A percentile compares a stretch with the other conserved stretches of the same genome.
phyloP scores from a whole-genome alignment of 2,113 vertebrate genomes.

The Mirounga angustirostris region DNA sequence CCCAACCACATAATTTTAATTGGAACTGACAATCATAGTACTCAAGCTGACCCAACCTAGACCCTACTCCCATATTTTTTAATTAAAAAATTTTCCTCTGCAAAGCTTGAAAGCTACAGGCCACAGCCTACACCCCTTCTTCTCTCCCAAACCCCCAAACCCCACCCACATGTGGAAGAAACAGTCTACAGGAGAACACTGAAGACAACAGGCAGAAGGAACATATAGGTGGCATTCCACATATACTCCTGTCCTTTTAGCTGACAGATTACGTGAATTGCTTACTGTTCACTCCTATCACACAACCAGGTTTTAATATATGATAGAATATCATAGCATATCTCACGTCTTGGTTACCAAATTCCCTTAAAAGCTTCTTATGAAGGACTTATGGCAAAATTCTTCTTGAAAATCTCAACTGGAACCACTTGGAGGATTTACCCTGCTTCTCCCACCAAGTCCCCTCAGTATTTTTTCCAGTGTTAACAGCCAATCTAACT shows the following conservation, averaged over 20 bases:
- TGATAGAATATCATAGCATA: neutral
- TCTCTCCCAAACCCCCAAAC: neutral
- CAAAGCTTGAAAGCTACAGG: neutral
- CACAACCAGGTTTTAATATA: neutral
- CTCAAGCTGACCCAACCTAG: neutral
- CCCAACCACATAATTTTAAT: neutral
- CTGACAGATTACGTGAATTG: neutral
- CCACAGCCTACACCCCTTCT: neutral
- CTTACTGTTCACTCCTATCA: neutral
- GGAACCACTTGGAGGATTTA: neutral
- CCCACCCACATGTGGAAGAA: neutral
- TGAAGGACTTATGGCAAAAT: slow-evolving; percentile 28
- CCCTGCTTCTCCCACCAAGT: neutral
- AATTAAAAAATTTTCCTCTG: neutral
- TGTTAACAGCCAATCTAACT: neutral
- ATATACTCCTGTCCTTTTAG: neutral
- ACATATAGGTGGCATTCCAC: neutral
- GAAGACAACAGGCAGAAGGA: neutral
- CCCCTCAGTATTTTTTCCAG: neutral
- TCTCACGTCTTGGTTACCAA: neutral
- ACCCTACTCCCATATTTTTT: neutral
- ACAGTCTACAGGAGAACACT: neutral
- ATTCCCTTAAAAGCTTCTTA: slow-evolving; percentile 30
- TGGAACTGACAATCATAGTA: neutral
- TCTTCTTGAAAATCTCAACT: slow-evolving; percentile 21